A percentile compares a stretch with the other conserved stretches of the same genome.
Evolutionary conservation across 2,797 vertebrate species (phyloP).

Genomic region (Huso huso): DNA sequence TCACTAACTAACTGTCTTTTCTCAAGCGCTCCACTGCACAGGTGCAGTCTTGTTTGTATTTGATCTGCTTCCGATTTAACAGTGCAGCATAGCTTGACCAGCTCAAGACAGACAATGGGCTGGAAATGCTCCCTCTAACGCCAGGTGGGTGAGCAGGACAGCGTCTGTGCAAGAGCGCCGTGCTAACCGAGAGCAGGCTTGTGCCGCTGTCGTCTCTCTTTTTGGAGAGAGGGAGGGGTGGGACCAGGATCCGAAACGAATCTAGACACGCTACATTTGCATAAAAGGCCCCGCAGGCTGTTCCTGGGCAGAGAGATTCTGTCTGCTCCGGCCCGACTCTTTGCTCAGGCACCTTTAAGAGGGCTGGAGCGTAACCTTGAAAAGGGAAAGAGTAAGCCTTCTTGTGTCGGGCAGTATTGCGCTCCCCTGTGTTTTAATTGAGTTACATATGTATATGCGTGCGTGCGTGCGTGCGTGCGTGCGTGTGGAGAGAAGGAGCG

Average conservation of each 20-base stretch:
- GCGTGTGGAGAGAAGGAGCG: constrained; percentile 19
- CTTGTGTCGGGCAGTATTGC: constrained; percentile 34
- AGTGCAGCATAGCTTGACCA: constrained; percentile 5
- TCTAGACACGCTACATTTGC: constrained; percentile 45
- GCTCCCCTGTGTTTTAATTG: constrained; percentile 53
- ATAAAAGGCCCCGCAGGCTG: constrained; percentile 38
- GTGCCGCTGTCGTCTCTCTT: neutral
- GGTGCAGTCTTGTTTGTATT: neutral
- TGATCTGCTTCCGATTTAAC: neutral
- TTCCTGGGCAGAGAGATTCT: constrained; percentile 8
- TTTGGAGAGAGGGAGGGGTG: constrained; percentile 14
- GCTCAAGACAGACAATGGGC: constrained; percentile 1
- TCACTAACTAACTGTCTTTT: neutral
- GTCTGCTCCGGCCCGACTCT: constrained; percentile 12
- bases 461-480: constrained; percentile 27
- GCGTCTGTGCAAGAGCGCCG: neutral
- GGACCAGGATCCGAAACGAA: constrained; percentile 41
- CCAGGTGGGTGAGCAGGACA: constrained; percentile 2
- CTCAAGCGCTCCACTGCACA: neutral
- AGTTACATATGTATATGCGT: constrained; percentile 46
- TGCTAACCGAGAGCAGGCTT: neutral
- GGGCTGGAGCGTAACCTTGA: constrained; percentile 21
- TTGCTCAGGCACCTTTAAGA: constrained; percentile 38
- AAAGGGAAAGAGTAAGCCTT: constrained; percentile 2
- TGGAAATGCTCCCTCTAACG: neutral